Base-by-base conservation (phyloP, 2,888 invertebrate genomes). In the Apomyelois bistriatella region DNA sequence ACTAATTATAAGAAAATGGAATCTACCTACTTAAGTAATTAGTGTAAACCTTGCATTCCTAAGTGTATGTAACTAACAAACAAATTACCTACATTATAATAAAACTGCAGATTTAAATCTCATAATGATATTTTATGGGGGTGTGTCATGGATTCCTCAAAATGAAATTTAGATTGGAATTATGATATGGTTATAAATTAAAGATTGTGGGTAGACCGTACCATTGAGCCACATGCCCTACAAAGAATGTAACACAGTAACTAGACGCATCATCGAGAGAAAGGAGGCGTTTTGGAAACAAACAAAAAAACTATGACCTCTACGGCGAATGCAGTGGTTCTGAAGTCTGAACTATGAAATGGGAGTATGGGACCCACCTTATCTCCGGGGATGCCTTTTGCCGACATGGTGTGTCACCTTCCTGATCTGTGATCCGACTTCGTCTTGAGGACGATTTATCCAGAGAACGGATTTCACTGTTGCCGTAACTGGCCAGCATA, bases 341-440 rank as follows among this genome's bases (percentile, higher is more conserved):
- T 67, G 66, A 58, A 62, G 58, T 58, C 62, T 43, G 59, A 61
- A 60, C 28, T 5, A 28, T 28, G 28, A n/a, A n/a, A n/a, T n/a
- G n/a, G n/a, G n/a, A n/a, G n/a, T n/a, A 32, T 9, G 13, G 64
- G 84, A 84, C 91, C 89, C 89, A 95, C 95, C 95, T 95, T 95
- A 92, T 95, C 95, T 87, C 95, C 94, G 84, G 95, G 95, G 91
- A 95, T 94, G 91, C 94, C 94, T 91, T 95, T 94, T 82, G 93
- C 93, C 91, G 94, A 94, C 94, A 94, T 94, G 87, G 90, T 89
- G 86, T 71, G 81, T 82, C 82, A 83, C 80, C 85, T 82, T 78
- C 74, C 79, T 74, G 76, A 73, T 69, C 68, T 76, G 76, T 73
- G 74, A 77, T 78, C 75, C 80, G 91, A 89, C 85, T 84, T 82